Percentiles rank a stretch among this genome's conserved stretches.
phyloP scores from a whole-genome alignment of 2,113 vertebrate species.

The Colaptes auratus region DNA sequence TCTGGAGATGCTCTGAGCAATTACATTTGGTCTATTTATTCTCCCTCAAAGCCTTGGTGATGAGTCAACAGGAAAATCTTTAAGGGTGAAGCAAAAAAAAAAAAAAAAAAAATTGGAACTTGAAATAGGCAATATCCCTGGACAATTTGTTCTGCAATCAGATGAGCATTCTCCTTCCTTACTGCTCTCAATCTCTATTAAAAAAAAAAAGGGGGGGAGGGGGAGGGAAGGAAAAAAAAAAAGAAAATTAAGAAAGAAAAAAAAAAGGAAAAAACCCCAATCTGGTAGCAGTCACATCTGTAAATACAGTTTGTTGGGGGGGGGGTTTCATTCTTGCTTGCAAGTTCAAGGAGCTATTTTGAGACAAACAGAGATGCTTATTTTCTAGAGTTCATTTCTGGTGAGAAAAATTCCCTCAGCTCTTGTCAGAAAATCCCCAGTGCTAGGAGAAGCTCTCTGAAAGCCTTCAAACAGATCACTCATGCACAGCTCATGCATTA shows the following conservation, averaged over 20 bases:
- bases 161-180: not conserved
- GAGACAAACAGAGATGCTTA: not conserved
- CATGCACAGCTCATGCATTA: not conserved
- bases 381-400: constrained; percentile 18
- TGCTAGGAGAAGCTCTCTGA: not conserved
- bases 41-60: constrained; percentile 36
- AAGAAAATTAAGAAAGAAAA: no score
- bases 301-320: constrained; percentile 6
- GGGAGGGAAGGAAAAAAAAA: no score
- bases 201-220: not conserved
- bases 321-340: not conserved
- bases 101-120: not conserved
- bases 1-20: constrained; percentile 42
- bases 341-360: not conserved
- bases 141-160: constrained; percentile 58
- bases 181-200: not conserved
- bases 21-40: constrained; percentile 62
- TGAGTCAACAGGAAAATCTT: constrained; percentile 66
- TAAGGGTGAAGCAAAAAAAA: not conserved
- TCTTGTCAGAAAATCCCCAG: not conserved
- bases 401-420: constrained; percentile 21
- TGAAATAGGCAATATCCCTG: constrained; percentile 33
- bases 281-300: not conserved
- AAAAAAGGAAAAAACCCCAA: not conserved
- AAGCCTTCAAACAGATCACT: constrained; percentile 15